Percentiles rank a stretch among this genome's conserved stretches.
phyloP scores from a whole-genome alignment of 1,140 invertebrate genomes.

The Rhysida immarginata region DNA sequence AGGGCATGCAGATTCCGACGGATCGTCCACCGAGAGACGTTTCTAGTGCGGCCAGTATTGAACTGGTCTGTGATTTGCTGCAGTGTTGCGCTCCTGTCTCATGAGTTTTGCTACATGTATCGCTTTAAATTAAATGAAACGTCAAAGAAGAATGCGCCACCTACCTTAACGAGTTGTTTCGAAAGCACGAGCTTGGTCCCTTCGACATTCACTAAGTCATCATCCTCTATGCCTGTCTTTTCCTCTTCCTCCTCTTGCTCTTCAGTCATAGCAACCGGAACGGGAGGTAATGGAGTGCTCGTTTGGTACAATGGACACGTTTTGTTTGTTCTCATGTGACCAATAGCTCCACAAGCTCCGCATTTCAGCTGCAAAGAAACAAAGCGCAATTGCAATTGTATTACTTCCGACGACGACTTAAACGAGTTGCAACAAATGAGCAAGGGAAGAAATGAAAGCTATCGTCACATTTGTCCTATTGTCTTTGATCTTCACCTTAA shows the following conservation, averaged over 20 bases:
- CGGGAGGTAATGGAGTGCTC: constrained; percentile 38
- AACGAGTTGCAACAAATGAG: no score
- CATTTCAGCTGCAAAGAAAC: constrained; percentile 52
- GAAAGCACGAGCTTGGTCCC: constrained; percentile 37
- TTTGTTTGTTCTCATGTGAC: constrained; percentile 85
- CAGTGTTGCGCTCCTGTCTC: no score
- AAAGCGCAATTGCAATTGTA: no score
- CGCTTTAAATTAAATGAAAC: background rate
- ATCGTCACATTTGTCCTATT: no score
- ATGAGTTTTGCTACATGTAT: no score
- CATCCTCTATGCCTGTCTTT: constrained; percentile 51
- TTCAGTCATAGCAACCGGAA: constrained; percentile 60
- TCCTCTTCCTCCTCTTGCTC: constrained; percentile 70
- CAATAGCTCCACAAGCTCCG: constrained; percentile 75
- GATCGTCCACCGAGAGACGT: no score
- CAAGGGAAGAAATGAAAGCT: no score
- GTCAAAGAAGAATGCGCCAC: background rate
- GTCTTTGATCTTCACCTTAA: constrained; percentile 38
- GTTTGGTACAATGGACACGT: constrained; percentile 81
- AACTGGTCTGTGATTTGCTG: no score
- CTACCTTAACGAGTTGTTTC: constrained; percentile 11
- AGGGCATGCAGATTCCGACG: no score
- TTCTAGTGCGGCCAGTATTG: no score
- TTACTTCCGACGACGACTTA: no score
- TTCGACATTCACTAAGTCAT: constrained; percentile 79